phyloP scores from a whole-genome alignment of 2,797 vertebrate species.

The Gymnodraco acuticeps region DNA sequence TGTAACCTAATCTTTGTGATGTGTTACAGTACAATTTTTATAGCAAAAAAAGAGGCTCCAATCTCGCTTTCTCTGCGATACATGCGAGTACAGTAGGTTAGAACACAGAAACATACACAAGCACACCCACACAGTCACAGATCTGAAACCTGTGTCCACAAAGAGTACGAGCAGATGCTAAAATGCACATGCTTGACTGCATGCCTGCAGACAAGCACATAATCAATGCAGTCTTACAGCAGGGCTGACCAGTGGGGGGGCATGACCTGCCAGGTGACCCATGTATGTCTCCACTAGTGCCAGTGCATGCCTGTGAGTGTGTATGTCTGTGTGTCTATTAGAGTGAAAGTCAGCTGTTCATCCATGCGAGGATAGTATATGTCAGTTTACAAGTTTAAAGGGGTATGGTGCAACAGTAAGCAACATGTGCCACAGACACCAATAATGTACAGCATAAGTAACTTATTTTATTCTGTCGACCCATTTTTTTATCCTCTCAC shows the following conservation, averaged over 20 bases:
- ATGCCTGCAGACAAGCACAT: conserved; percentile 72
- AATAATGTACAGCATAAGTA: neutral
- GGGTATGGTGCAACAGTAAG: neutral
- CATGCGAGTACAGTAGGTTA: neutral
- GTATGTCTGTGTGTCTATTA: conserved; percentile 62
- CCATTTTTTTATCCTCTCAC: neutral
- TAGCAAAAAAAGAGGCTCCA: neutral
- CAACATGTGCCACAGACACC: conserved; percentile 17
- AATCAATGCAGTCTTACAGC: conserved; percentile 80
- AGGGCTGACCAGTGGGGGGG: conserved; percentile 77
- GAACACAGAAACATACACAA: conserved; percentile 12
- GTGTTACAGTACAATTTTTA: neutral
- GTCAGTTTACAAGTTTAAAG: conserved; percentile 70
- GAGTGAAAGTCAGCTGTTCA: conserved; percentile 73
- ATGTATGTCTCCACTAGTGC: conserved; percentile 75
- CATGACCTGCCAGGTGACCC: conserved; percentile 84
- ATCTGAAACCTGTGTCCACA: conserved; percentile 38
- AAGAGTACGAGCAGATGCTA: conserved; percentile 38
- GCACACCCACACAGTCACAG: conserved; percentile 5
- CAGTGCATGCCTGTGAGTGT: conserved; percentile 65
- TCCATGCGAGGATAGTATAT: conserved; percentile 66
- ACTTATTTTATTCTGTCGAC: conserved; percentile 15
- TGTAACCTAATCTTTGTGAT: conserved; percentile 6
- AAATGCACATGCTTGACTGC: conserved; percentile 71
- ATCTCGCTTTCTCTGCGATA: neutral